Percentiles rank a stretch among this genome's conserved stretches.
Conservation (phyloP, 2,888 invertebrate genomes). For the Brassicogethes aeneus region DNA sequence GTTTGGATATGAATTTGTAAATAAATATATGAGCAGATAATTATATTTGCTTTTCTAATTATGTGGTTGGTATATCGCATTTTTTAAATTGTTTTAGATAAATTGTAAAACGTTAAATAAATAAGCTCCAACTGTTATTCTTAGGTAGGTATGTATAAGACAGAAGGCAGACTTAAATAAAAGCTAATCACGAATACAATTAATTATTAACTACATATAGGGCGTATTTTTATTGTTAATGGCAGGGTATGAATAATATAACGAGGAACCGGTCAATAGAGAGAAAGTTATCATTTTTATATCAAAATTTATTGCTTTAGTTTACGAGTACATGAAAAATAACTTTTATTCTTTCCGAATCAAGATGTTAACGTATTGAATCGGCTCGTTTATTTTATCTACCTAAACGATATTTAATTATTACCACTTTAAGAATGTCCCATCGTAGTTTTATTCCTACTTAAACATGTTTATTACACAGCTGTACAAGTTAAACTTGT, state of each 20-base stretch:
- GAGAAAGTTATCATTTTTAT: neutral
- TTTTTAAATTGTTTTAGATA: no score
- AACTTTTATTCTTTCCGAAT: neutral
- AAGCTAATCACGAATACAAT: no score
- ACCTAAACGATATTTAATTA: neutral
- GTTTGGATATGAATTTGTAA: no score
- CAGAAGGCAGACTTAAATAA: no score
- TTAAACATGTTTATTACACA: neutral
- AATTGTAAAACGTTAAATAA: no score
- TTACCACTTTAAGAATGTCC: neutral
- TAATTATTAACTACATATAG: neutral
- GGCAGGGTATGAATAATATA: neutral
- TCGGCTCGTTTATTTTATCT: neutral
- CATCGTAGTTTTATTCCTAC: neutral
- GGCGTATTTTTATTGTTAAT: neutral
- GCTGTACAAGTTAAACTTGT: neutral
- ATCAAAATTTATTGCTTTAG: neutral
- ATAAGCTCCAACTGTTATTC: no score
- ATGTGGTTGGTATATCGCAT: no score
- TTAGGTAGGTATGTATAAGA: no score
- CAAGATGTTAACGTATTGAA: neutral
- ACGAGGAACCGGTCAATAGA: neutral
- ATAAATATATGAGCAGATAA: no score
- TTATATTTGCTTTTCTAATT: no score
- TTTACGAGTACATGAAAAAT: slow-evolving; percentile 1